phyloP scores from a whole-genome alignment of 2,888 invertebrate species.

The Leptothorax acervorum region DNA sequence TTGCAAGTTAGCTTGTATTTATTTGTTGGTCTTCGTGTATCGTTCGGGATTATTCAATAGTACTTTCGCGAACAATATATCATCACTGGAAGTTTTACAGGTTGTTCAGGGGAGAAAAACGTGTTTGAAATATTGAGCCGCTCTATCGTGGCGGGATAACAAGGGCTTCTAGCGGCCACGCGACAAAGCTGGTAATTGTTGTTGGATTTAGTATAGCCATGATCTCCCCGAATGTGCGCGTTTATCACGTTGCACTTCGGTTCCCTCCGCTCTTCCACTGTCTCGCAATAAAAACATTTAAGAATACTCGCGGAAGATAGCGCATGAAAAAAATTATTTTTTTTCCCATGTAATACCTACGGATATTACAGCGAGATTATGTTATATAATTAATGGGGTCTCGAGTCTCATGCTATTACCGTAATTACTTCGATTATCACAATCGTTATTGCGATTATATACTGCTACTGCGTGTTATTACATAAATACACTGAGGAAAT shows the following conservation, averaged over 20 bases:
- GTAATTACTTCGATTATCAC: conserved; percentile 51
- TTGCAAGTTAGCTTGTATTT: conserved; percentile 1
- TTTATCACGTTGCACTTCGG: conserved; percentile 35
- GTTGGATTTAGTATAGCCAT: conserved; percentile 54
- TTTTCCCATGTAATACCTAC: neutral
- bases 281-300: conserved; percentile 34
- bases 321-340: conserved; percentile 8
- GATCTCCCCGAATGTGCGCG: conserved; percentile 35
- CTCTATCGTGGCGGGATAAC: conserved; percentile 28
- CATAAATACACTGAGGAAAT: conserved; percentile 45
- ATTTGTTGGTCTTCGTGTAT: conserved; percentile 1
- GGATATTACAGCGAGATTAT: conserved; percentile 32
- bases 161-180: conserved; percentile 39
- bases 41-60: neutral
- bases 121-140: conserved; percentile 35
- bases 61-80: conserved; percentile 15
- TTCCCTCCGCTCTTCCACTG: neutral
- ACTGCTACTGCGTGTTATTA: conserved; percentile 24
- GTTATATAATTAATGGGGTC: conserved; percentile 43
- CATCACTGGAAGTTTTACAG: conserved; percentile 12
- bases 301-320: conserved; percentile 16
- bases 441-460: conserved; percentile 48
- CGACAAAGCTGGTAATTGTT: conserved; percentile 49
- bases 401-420: conserved; percentile 40
- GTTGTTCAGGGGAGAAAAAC: conserved; percentile 2